These are phyloP conservation scores for Timandra comae DNA, from an alignment of 2,888 invertebrate genomes.

Conservation along the genomic window DNA sequence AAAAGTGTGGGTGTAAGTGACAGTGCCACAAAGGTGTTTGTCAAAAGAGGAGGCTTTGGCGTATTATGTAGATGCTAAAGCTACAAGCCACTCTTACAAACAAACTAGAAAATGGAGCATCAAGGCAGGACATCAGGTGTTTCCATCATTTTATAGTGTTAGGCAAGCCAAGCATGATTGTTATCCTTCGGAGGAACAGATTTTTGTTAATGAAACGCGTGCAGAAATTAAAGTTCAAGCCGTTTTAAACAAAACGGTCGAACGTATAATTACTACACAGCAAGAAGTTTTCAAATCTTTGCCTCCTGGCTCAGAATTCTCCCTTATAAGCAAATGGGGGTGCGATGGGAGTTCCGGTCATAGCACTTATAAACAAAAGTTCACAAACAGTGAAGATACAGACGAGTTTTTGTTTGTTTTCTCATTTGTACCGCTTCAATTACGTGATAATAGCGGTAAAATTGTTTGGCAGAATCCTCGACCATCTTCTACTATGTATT, in stretches of 20 bases:
- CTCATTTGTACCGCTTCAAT: slow-evolving; percentile 7
- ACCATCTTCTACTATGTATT: slow-evolving; percentile 14
- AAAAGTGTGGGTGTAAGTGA: background rate
- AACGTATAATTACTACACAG: slow-evolving; percentile 6
- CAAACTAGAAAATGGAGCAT: slow-evolving; percentile 14
- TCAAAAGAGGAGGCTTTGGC: slow-evolving; percentile 9
- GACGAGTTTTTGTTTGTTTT: slow-evolving; percentile 9
- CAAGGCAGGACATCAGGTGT: slow-evolving; percentile 13
- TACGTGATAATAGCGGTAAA: slow-evolving; percentile 5
- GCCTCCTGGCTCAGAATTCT: background rate
- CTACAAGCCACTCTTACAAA: slow-evolving; percentile 11
- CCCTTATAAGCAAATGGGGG: slow-evolving; percentile 9
- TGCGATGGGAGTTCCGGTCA: slow-evolving; percentile 13
- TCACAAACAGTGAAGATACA: slow-evolving; percentile 5
- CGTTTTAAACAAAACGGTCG: slow-evolving; percentile 6
- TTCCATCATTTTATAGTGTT: slow-evolving; percentile 12
- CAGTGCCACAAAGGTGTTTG: slow-evolving; percentile 4
- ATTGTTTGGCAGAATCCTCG: slow-evolving; percentile 15
- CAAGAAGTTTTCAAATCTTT: slow-evolving; percentile 3
- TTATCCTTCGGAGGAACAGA: slow-evolving; percentile 5
- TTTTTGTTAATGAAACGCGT: slow-evolving; percentile 6
- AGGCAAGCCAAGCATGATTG: slow-evolving; percentile 5
- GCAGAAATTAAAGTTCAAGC: slow-evolving; percentile 10
- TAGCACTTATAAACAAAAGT: slow-evolving; percentile 13
- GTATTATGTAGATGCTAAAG: slow-evolving; percentile 14